These are phyloP conservation scores for Rhabdophis nuchalis DNA, from an alignment of 2,797 vertebrate genomes.

Conservation along the genomic window DNA sequence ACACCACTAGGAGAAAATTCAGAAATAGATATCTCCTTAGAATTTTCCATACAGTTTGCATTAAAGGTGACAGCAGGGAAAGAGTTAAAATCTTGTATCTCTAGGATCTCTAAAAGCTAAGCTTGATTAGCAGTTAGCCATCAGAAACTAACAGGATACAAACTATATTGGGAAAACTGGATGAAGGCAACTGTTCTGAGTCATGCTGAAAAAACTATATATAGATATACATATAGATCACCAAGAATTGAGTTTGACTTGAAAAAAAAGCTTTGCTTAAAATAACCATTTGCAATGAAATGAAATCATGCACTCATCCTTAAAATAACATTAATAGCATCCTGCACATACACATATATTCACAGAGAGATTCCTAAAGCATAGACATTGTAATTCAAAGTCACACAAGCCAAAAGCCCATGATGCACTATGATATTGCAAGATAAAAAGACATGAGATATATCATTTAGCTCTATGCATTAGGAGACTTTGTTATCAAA, in stretches of 20 bases:
- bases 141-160: not conserved
- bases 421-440: not conserved
- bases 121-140: not conserved
- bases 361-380: not conserved
- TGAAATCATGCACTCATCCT: not conserved
- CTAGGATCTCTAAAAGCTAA: not conserved
- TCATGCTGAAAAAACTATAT: not conserved
- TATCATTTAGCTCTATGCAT: not conserved
- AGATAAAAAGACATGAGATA: not conserved
- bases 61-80: not conserved
- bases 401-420: not conserved
- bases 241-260: not conserved
- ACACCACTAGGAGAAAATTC: not conserved
- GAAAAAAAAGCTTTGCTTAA: not conserved
- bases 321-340: not conserved
- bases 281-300: not conserved
- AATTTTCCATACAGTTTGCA: not conserved
- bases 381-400: not conserved
- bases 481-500: not conserved
- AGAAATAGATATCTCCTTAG: not conserved
- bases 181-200: not conserved
- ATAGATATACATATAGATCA: not conserved
- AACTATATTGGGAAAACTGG: not conserved
- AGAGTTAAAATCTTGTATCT: not conserved
- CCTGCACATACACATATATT: not conserved